These are phyloP conservation scores for Coregonus sp. DNA, from an alignment of 2,797 vertebrate species.

Conservation along the genomic window DNA sequence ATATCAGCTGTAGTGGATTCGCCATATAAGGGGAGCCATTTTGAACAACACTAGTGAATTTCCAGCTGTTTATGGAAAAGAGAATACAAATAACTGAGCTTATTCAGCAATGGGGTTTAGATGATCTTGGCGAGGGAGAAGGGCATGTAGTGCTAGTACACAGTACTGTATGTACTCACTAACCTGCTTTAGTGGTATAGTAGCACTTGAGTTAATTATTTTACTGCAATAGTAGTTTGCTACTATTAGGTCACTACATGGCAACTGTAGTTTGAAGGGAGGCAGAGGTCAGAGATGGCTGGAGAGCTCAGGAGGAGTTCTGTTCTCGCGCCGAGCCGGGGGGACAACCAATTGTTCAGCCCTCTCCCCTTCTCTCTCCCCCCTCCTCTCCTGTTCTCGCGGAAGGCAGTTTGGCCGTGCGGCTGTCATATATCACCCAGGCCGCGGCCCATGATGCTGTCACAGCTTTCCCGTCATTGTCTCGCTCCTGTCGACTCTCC, in stretches of 20 bases:
- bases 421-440: slow-evolving; percentile 44
- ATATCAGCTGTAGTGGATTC: not conserved
- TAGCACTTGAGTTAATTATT: not conserved
- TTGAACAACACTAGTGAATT: too few species aligned
- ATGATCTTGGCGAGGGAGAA: too few species aligned
- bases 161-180: too few species aligned
- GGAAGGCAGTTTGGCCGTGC: slow-evolving; percentile 28
- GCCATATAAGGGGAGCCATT: not conserved
- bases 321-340: slow-evolving; percentile 29
- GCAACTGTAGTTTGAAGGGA: not conserved
- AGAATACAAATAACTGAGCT: not conserved
- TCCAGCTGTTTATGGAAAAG: not conserved
- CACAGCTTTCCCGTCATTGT: slow-evolving; percentile 62
- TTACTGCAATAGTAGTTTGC: not conserved
- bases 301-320: slow-evolving; percentile 38
- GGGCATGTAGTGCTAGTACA: too few species aligned
- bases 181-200: too few species aligned
- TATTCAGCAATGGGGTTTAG: too few species aligned
- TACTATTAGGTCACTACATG: not conserved
- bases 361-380: not conserved
- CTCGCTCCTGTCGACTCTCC: slow-evolving; percentile 29
- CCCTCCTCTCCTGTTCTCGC: slow-evolving; percentile 12
- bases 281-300: slow-evolving; percentile 37
- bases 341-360: slow-evolving; percentile 36
- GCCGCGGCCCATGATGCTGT: slow-evolving; percentile 28